These are phyloP conservation scores for Conus betulinus DNA, from an alignment of 1,140 invertebrate genomes.

Conservation along the genomic window DNA sequence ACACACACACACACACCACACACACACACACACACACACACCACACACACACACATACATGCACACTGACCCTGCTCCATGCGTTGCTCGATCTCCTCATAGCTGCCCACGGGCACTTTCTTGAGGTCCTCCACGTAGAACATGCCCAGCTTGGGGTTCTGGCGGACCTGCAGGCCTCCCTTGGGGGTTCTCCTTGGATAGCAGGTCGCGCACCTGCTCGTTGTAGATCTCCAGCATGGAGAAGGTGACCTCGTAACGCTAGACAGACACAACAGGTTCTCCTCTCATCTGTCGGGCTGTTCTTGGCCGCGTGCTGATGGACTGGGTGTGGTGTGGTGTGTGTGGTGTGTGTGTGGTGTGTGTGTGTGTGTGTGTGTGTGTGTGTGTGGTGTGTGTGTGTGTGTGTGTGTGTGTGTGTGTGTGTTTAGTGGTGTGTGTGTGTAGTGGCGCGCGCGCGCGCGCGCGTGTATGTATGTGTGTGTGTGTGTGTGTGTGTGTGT, in stretches of 20 bases:
- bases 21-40: too few species aligned
- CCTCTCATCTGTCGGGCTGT: too few species aligned
- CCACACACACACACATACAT: background rate
- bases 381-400: too few species aligned
- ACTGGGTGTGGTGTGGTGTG: too few species aligned
- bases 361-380: too few species aligned
- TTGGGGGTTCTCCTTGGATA: conserved; percentile 71
- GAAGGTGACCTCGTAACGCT: conserved; percentile 76
- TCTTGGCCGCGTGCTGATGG: too few species aligned
- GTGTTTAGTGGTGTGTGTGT: too few species aligned
- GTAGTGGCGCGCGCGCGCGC: background rate
- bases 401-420: too few species aligned
- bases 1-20: too few species aligned
- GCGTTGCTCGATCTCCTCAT: conserved; percentile 73
- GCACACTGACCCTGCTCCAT: conserved; percentile 70
- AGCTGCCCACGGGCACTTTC: conserved; percentile 73
- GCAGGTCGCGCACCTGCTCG: conserved; percentile 75
- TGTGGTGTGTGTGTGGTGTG: too few species aligned
- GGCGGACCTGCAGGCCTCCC: conserved; percentile 73
- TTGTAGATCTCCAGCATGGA: conserved; percentile 78
- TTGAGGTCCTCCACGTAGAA: conserved; percentile 75
- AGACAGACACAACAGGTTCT: background rate
- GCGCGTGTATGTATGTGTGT: too few species aligned
- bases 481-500: background rate
- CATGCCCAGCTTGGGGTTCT: conserved; percentile 72